These are phyloP conservation scores for Eretmocerus hayati DNA, from an alignment of 2,888 invertebrate genomes.

Conservation along the genomic window DNA sequence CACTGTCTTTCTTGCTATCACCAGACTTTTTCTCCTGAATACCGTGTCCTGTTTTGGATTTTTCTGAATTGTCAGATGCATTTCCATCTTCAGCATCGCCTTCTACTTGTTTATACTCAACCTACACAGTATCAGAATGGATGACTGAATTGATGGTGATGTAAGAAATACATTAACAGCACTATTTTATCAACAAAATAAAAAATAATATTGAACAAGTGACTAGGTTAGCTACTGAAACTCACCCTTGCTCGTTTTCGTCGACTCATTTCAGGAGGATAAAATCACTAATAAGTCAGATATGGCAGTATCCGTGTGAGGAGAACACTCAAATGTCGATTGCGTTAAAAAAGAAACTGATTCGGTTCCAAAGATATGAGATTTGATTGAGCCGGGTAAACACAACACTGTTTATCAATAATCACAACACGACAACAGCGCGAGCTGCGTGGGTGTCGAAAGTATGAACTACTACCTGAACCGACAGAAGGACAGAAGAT, in stretches of 20 bases:
- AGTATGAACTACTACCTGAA: no score
- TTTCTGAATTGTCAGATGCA: slow-evolving; percentile 58
- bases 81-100: slow-evolving; percentile 57
- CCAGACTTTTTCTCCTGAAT: slow-evolving; percentile 40
- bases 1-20: slow-evolving; percentile 53
- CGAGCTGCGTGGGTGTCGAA: no score
- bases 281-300: no score
- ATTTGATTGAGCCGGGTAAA: slow-evolving; percentile 17
- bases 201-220: slow-evolving; percentile 4
- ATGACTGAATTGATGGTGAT: no score
- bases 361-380: slow-evolving; percentile 10
- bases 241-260: slow-evolving; percentile 55
- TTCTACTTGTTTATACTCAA: slow-evolving; percentile 62
- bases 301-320: no score
- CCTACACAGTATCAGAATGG: slow-evolving; percentile 41
- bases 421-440: slow-evolving; percentile 9
- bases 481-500: no score
- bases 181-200: slow-evolving; percentile 17
- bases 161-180: neutral
- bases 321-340: no score
- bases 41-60: slow-evolving; percentile 50
- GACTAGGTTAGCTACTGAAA: slow-evolving; percentile 15
- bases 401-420: slow-evolving; percentile 15
- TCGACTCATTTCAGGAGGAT: slow-evolving; percentile 56
- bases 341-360: slow-evolving; percentile 9